Percentiles rank a stretch among this genome's conserved stretches.
Evolutionary conservation across 2,888 invertebrate species (phyloP).

Genomic region (Gasteruption jaculator): DNA sequence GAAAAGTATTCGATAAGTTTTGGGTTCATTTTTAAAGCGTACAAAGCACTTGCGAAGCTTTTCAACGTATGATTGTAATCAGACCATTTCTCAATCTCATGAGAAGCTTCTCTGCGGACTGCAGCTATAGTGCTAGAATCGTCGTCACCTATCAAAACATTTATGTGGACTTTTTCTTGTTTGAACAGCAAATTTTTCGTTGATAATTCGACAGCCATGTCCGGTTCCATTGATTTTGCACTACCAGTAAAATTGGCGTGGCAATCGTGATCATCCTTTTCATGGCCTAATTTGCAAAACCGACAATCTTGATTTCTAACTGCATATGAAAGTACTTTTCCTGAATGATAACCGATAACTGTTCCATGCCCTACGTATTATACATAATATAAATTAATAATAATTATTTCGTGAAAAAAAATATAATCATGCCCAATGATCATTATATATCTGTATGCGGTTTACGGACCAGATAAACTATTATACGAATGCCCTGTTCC

Average conservation of each 20-base stretch:
- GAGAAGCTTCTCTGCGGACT: slow-evolving; percentile 17
- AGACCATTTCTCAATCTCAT: slow-evolving; percentile 21
- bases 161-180: slow-evolving; percentile 18
- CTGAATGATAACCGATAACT: not conserved
- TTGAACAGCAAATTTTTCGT: slow-evolving; percentile 15
- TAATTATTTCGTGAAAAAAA: no score
- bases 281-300: slow-evolving; percentile 8
- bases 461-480: no score
- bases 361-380: not conserved
- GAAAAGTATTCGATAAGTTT: slow-evolving; percentile 18
- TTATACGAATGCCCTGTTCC: no score
- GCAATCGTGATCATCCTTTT: slow-evolving; percentile 17
- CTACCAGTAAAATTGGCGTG: slow-evolving; percentile 14
- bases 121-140: slow-evolving; percentile 24
- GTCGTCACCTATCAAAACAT: slow-evolving; percentile 22
- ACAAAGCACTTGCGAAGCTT: slow-evolving; percentile 17
- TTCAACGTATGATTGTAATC: slow-evolving; percentile 21
- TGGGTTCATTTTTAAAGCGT: slow-evolving; percentile 15
- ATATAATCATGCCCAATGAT: no score
- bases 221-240: slow-evolving; percentile 22
- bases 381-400: not conserved
- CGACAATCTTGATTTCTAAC: slow-evolving; percentile 10
- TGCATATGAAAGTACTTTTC: slow-evolving; percentile 7
- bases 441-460: no score
- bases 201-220: slow-evolving; percentile 19